Percentiles rank a stretch among this genome's conserved stretches.
phyloP scores from a whole-genome alignment of 2,797 vertebrate genomes.

The Rhyacichthys aspro region DNA sequence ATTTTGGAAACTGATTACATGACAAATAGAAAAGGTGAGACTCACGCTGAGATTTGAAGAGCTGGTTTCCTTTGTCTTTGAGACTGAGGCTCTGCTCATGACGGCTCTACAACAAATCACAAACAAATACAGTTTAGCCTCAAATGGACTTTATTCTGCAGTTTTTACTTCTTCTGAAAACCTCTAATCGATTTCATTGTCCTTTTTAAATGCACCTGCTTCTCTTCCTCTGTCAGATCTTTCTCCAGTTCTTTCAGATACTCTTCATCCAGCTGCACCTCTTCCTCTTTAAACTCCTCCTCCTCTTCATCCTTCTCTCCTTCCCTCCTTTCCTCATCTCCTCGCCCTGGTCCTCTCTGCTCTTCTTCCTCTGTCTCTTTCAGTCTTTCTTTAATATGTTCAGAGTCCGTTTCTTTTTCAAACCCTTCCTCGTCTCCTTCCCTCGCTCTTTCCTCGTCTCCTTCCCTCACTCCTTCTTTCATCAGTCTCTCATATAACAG shows the following conservation, averaged over 20 bases:
- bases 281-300: slow-evolving; percentile 82
- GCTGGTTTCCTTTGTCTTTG: slow-evolving; percentile 74
- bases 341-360: too few species aligned
- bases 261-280: background rate
- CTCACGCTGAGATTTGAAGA: slow-evolving; percentile 78
- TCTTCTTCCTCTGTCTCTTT: slow-evolving; percentile 13
- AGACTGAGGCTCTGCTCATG: slow-evolving; percentile 65
- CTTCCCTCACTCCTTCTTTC: background rate
- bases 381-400: background rate
- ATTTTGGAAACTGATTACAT: too few species aligned
- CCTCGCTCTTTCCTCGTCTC: slow-evolving; percentile 4
- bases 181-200: too few species aligned
- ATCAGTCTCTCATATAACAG: slow-evolving; percentile 6
- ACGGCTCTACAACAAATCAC: slow-evolving; percentile 71
- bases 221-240: slow-evolving; percentile 89
- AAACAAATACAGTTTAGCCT: too few species aligned
- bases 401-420: background rate
- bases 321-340: slow-evolving; percentile 5
- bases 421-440: slow-evolving; percentile 3
- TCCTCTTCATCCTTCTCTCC: slow-evolving; percentile 4
- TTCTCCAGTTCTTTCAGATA: slow-evolving; percentile 85
- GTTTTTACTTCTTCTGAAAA: too few species aligned
- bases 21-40: too few species aligned
- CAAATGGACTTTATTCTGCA: too few species aligned
- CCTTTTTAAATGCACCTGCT: slow-evolving; percentile 87